Evolutionary conservation across 2,797 vertebrate species (phyloP).

Genomic region (Streptopelia turtur): DNA sequence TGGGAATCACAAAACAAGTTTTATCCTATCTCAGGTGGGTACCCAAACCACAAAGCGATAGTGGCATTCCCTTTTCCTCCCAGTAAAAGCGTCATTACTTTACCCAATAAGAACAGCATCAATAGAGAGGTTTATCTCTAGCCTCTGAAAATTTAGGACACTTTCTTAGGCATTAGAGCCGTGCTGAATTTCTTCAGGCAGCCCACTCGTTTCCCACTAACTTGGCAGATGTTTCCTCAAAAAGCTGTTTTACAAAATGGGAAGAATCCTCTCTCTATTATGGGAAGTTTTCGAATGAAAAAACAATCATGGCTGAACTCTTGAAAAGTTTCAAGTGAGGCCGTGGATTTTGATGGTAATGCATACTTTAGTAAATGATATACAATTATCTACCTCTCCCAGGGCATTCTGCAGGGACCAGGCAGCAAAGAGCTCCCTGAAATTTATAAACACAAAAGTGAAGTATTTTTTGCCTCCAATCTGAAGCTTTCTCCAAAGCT

Average conservation of each 20-base stretch:
- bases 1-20: not conserved
- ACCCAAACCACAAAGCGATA: not conserved
- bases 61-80: not conserved
- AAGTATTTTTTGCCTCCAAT: not conserved
- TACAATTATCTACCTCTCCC: not conserved
- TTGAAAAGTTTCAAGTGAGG: not conserved
- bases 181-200: not conserved
- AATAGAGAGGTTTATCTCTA: not conserved
- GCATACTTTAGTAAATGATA: not conserved
- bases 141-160: not conserved
- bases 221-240: not conserved
- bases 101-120: not conserved
- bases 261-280: not conserved
- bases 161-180: not conserved
- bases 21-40: not conserved
- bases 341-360: not conserved
- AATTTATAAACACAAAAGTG: not conserved
- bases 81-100: not conserved
- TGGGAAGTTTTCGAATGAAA: not conserved
- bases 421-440: not conserved
- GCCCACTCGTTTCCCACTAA: not conserved
- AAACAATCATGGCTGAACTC: not conserved
- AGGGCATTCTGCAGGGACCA: not conserved
- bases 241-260: not conserved
- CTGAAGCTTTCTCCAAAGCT: not conserved